Base-by-base conservation (phyloP, 2,888 invertebrate genomes). In the Cephus pulcher region DNA sequence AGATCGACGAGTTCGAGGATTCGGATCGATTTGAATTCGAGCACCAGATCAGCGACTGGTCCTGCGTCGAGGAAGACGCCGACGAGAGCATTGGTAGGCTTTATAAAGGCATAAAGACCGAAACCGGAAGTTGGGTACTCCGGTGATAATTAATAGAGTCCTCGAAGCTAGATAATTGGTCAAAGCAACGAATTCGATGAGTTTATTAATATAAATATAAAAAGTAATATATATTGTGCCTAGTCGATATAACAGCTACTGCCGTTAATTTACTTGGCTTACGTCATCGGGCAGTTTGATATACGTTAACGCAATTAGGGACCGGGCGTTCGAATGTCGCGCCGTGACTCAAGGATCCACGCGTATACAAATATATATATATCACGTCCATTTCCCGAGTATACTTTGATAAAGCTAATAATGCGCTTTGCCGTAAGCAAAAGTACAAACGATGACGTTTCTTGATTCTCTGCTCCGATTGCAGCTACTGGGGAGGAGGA, bases 1-100 rank as follows among this genome's bases (percentile, higher is more conserved):
- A 84, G 78, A 84, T 82, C 80, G 85, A 84, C 79, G 83, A 83
- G 78, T 81, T 84, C 78, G 86, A 84, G 80, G 84, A 85, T 80
- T 83, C 81, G 80, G 84, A 85, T 76, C 82, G 77, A 30, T 83
- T 84, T 79, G 84, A 85, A 74, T 86, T 82, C 84, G 83, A 84
- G 78, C 82, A 83, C 74, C 81, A 79, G 81, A 79, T 78, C 79
- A 76, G 79, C 82, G 74, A 77, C 80, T 82, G 79, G 74, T 82
- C 76, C 74, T 73, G 74, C 81, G 78, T 74, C 6, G 81, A 82
- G 82, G 82, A 82, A 76, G 82, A 82, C 80, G 83, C 81, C 75
- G 83, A 83, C 84, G 84, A 85, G 76, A 82, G 82, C 75, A 80
- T 81, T 76, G 84, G 86, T 86, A 83, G 78, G 81, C 35, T 4